A percentile compares a stretch with the other conserved stretches of the same genome.
Conservation (phyloP, 2,797 vertebrate species). For the Gymnopithys bicolor region DNA sequence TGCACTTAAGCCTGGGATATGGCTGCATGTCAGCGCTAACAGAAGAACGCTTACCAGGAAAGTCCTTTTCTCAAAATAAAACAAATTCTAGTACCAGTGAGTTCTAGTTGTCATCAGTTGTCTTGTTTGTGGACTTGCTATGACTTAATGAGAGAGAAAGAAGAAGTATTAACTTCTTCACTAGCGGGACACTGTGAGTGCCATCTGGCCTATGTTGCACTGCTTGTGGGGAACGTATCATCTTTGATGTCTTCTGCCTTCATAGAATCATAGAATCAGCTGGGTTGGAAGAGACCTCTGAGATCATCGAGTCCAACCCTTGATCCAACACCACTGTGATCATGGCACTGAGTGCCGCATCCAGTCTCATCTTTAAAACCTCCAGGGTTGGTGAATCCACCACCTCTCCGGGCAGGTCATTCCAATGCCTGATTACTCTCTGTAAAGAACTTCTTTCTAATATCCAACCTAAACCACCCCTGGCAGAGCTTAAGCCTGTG, state of each 20-base stretch:
- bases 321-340: too few relatives aligned
- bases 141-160: background rate
- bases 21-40: background rate
- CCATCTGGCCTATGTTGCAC: background rate
- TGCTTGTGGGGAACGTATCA: background rate
- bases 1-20: background rate
- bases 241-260: background rate
- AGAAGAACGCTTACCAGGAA: background rate
- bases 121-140: background rate
- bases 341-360: too few relatives aligned
- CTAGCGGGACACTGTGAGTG: background rate
- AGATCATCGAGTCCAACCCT: too few relatives aligned
- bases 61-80: background rate
- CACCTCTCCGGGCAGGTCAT: too few relatives aligned
- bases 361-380: too few relatives aligned
- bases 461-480: too few relatives aligned
- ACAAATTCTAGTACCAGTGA: background rate
- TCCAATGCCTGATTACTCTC: too few relatives aligned
- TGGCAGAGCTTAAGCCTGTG: too few relatives aligned
- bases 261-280: too few relatives aligned
- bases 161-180: background rate
- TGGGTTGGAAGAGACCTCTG: too few relatives aligned
- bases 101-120: slow-evolving; percentile 4
- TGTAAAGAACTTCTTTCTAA: too few relatives aligned
- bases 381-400: too few relatives aligned